These are phyloP conservation scores for Falco concolor DNA, from an alignment of 2,797 vertebrate species.

Conservation along the genomic window DNA sequence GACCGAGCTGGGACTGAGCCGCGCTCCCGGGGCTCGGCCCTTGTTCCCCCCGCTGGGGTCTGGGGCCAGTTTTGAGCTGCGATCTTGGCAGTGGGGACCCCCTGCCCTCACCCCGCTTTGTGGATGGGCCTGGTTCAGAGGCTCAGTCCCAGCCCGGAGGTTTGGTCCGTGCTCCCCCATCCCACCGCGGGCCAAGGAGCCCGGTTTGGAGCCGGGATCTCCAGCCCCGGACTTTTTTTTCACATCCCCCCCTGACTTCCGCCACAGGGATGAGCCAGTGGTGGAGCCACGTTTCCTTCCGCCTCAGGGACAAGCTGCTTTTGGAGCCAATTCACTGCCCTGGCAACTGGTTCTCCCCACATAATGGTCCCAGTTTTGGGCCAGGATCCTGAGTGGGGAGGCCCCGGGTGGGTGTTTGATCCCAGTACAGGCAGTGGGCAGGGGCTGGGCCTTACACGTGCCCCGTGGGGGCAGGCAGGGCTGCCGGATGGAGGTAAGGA, in stretches of 20 bases:
- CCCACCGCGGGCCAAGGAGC: fast-evolving
- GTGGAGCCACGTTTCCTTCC: neutral
- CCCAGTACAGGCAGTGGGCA: neutral
- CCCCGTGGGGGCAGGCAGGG: neutral
- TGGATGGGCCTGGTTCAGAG: neutral
- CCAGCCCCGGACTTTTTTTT: neutral
- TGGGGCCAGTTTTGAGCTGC: neutral
- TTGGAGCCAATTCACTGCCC: neutral
- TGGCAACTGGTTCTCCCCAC: fast-evolving
- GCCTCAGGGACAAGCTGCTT: neutral
- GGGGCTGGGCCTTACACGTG: neutral
- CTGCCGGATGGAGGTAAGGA: neutral
- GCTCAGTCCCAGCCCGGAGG: neutral
- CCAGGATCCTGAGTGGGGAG: neutral
- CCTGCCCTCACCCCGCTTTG: fast-evolving
- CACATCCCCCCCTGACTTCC: too few relatives aligned
- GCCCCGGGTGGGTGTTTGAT: neutral
- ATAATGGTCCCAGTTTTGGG: neutral
- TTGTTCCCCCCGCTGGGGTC: too few relatives aligned
- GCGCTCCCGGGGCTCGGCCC: fast-evolving
- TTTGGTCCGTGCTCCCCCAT: neutral
- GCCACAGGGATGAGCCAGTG: neutral
- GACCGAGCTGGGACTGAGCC: neutral
- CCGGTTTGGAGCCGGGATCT: neutral
- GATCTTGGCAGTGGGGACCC: too few relatives aligned